Evolutionary conservation across 2,888 invertebrate species (phyloP).

Genomic region (Drosophila longiperda): DNA sequence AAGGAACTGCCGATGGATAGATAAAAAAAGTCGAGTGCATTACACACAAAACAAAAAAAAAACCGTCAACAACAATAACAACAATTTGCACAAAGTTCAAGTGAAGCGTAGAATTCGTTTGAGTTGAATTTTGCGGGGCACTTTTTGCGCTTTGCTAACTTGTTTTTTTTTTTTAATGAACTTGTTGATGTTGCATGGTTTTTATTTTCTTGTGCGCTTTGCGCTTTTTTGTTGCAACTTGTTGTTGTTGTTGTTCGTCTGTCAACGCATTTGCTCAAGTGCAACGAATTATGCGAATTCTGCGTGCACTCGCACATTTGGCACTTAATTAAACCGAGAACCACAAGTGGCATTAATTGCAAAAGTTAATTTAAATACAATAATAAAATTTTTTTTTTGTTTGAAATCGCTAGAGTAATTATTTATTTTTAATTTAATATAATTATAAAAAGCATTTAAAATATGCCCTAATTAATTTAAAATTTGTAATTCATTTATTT

Average conservation of each 20-base stretch:
- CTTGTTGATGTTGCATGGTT: slow-evolving; percentile 71
- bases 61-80: slow-evolving; percentile 8
- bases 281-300: slow-evolving; percentile 35
- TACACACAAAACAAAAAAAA: background rate
- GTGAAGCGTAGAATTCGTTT: slow-evolving; percentile 77
- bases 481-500: background rate
- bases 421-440: background rate
- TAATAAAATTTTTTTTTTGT: background rate
- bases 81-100: slow-evolving; percentile 59
- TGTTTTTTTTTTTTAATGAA: slow-evolving; percentile 73
- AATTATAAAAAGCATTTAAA: background rate
- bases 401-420: background rate
- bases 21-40: slow-evolving; percentile 25
- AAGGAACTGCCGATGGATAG: slow-evolving; percentile 11
- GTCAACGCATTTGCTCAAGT: slow-evolving; percentile 64
- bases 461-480: background rate
- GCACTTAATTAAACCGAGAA: slow-evolving; percentile 52
- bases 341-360: slow-evolving; percentile 38
- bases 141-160: slow-evolving; percentile 60
- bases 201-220: slow-evolving; percentile 30
- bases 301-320: slow-evolving; percentile 56
- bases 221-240: slow-evolving; percentile 35
- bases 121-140: slow-evolving; percentile 47
- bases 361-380: slow-evolving; percentile 26
- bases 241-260: slow-evolving; percentile 35